Base-by-base conservation (phyloP, 2,113 vertebrate genomes). In the Gallinago jamesoni region DNA sequence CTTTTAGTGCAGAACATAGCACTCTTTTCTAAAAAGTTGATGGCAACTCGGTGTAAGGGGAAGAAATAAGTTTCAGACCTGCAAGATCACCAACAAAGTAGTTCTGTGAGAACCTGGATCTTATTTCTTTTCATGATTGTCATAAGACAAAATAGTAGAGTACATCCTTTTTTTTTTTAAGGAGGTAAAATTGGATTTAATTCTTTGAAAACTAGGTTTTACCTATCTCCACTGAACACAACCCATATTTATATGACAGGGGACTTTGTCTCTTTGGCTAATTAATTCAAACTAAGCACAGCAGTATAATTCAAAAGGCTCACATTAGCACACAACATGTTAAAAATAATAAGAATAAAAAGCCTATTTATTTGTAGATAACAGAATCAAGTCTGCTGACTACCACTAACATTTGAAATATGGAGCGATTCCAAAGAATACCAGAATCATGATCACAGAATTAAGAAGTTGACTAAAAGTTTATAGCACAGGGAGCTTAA, bases 221-320 rank as follows among this genome's bases (percentile, higher is more conserved):
- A 35, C 4, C 7, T 22, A 15, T 4, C 10, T 9, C 8, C 5
- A 57, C 0, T 23, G 9, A 86, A 85, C 7, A 41, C 1, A 79
- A 93, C 45, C 0, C 2, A 12, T 14, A 33, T n/a, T 50, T 74
- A 53, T 2, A 37, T 20, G 62, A 69, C 19, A 41, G 23, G 1
- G 1, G 6, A 35, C 7, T 73, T 55, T 17, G 3, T 52, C 30
- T 74, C 43, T 82, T 73, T 78, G 56, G 28, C 7, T 74, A 63
- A 55, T 22, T 1, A 55, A 55, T 25, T 52, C 13, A 66, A 27
- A 74, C 59, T 56, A 77, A 63, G 28, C 14, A 66, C 21, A 7
- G 7, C 14, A 17, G 2, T 56, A 12, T 43, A 53, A 84, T 28
- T 78, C 45, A 75, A 60, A 82, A 66, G 5, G 12, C 6, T 59